Conservation (phyloP, 2,113 vertebrate genomes). For the Ceyx melanurus region DNA sequence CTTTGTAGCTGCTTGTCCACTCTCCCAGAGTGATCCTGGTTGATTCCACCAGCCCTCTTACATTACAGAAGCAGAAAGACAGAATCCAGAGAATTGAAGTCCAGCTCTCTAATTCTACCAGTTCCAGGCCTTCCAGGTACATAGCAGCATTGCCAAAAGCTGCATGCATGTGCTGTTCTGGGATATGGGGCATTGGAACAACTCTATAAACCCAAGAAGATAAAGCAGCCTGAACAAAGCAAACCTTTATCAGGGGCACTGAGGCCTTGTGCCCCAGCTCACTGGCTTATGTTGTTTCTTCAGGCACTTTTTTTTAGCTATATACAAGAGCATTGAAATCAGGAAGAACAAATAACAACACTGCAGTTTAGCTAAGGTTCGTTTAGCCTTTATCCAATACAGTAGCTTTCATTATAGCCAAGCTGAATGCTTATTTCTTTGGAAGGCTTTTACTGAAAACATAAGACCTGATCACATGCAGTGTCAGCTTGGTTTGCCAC, state of each 20-base stretch:
- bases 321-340: background rate
- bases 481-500: background rate
- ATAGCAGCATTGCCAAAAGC: background rate
- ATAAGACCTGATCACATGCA: background rate
- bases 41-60: background rate
- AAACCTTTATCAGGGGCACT: background rate
- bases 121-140: background rate
- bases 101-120: background rate
- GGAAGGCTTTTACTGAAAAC: background rate
- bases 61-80: background rate
- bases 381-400: background rate
- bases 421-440: background rate
- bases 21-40: background rate
- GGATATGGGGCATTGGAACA: background rate
- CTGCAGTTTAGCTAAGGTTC: background rate
- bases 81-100: background rate
- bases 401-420: background rate
- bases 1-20: background rate
- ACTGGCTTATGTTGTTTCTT: background rate
- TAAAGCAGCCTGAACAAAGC: background rate
- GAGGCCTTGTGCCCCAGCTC: background rate
- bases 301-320: background rate
- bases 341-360: background rate
- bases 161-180: background rate
- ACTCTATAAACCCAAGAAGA: background rate